Percentiles rank a stretch among this genome's conserved stretches.
phyloP scores from a whole-genome alignment of 2,888 invertebrate genomes.

The Heliothis peltigera region DNA sequence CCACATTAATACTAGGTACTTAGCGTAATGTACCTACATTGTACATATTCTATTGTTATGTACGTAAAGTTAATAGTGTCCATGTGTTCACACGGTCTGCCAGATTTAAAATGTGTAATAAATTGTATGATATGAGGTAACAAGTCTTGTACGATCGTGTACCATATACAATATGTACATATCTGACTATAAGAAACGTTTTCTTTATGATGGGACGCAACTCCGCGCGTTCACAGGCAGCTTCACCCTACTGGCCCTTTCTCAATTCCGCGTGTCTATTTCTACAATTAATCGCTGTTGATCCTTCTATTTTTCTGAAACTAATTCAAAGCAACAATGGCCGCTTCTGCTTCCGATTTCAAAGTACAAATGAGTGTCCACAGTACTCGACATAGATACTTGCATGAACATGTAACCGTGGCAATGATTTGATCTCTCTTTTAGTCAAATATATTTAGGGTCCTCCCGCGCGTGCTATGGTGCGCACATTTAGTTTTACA shows the following conservation, averaged over 20 bases:
- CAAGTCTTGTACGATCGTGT: constrained; percentile 67
- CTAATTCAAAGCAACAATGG: constrained; percentile 57
- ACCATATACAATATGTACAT: constrained; percentile 64
- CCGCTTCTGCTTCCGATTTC: constrained; percentile 73
- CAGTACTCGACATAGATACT: constrained; percentile 73
- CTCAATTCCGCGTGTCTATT: constrained; percentile 29
- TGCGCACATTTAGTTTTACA: constrained; percentile 78
- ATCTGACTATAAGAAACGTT: constrained; percentile 44
- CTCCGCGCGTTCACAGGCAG: constrained; percentile 48
- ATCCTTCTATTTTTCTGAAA: constrained; percentile 47
- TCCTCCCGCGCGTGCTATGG: constrained; percentile 75
- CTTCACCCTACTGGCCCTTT: constrained; percentile 44
- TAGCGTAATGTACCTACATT: constrained; percentile 67
- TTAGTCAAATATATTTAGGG: constrained; percentile 92
- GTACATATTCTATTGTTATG: constrained; percentile 72
- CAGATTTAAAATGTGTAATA: constrained; percentile 69
- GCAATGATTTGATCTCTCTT: constrained; percentile 93
- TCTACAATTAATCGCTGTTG: constrained; percentile 34
- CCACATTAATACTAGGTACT: constrained; percentile 74
- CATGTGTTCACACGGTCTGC: constrained; percentile 78
- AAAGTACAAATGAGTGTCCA: constrained; percentile 84
- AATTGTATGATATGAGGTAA: constrained; percentile 68
- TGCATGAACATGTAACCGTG: constrained; percentile 86
- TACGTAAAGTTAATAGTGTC: constrained; percentile 71
- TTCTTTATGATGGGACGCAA: constrained; percentile 35